Percentiles rank a stretch among this genome's conserved stretches.
These are phyloP conservation scores for Copidosoma aretas DNA, from an alignment of 2,888 invertebrate species.

Conservation along the genomic window DNA sequence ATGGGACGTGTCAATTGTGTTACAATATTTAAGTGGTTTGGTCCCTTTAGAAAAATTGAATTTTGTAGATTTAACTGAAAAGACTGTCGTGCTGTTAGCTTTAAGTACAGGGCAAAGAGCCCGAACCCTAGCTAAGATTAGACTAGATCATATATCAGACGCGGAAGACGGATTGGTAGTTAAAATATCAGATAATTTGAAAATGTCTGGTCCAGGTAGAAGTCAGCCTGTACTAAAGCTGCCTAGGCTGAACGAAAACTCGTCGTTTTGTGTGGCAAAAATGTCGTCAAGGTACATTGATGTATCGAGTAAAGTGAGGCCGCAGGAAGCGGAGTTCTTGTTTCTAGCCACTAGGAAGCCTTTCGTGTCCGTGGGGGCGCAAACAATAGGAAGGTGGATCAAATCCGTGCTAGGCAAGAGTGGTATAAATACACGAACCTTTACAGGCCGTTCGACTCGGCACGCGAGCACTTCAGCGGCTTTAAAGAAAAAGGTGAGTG, in stretches of 20 bases:
- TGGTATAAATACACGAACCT: slow-evolving; percentile 33
- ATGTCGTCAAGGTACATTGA: slow-evolving; percentile 21
- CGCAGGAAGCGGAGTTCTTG: slow-evolving; percentile 3
- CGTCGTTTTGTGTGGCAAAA: slow-evolving; percentile 26
- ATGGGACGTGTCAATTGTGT: slow-evolving; percentile 36
- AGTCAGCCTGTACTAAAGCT: slow-evolving; percentile 20
- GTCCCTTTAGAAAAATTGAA: slow-evolving; percentile 24
- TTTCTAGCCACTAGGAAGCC: slow-evolving; percentile 27
- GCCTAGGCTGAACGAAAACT: slow-evolving; percentile 19
- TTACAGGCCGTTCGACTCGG: slow-evolving; percentile 38
- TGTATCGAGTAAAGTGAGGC: slow-evolving; percentile 21
- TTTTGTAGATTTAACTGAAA: slow-evolving; percentile 30
- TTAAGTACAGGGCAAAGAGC: slow-evolving; percentile 35
- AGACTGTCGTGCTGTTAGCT: slow-evolving; percentile 34
- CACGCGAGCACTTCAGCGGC: slow-evolving; percentile 36
- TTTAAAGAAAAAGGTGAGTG: slow-evolving; percentile 10
- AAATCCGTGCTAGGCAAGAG: slow-evolving; percentile 23
- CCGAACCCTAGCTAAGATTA: slow-evolving; percentile 38
- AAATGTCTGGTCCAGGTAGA: slow-evolving; percentile 36
- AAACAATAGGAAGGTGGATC: slow-evolving; percentile 36
- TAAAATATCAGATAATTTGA: slow-evolving; percentile 36
- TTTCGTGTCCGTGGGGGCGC: slow-evolving; percentile 17
- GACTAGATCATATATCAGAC: slow-evolving; percentile 28
- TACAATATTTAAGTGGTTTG: slow-evolving; percentile 24
- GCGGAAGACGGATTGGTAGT: slow-evolving; percentile 24